Base-by-base conservation (phyloP, 2,888 invertebrate genomes). In the Ophion ventricosus region DNA sequence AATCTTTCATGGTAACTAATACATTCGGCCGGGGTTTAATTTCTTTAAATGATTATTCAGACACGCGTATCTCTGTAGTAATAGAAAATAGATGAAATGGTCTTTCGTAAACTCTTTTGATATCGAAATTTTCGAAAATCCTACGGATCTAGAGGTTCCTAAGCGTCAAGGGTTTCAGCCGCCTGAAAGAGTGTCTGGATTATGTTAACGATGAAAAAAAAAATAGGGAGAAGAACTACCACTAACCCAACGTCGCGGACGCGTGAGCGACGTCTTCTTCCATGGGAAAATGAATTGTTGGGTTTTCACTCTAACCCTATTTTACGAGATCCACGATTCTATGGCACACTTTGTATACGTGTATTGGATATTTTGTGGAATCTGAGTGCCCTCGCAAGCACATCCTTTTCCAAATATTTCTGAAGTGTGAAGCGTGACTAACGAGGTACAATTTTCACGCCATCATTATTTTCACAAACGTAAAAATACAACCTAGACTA, bases 141-240 rank as follows among this genome's bases (percentile, higher is more conserved):
- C 61, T 70, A 76, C 7, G 23, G 54, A 70, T 20, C 14, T 23
- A 40, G 20, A 49, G 29, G 67, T 56, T 80, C 70, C 56, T 49
- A 73, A 75, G 77, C 85, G 87, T 90, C 88, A 90, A 91, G 91
- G 91, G 90, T 89, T 90, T 84, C 7, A 40, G 17, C 17, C 40
- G 89, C 86, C 88, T 87, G 76, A 87, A 88, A 87, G 88, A 84
- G 90, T 86, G 87, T 92, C 92, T 92, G 92, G 92, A 89, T 86
- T 88, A 87, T 91, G 91, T 92, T 88, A 85, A 63, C 43, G 75
- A 61, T 74, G 83, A 74, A 77, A 73, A 73, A 83, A 86, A 75
- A 69, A n/a, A n/a, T n/a, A n/a, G n/a, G 72, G 78, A 49, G 72
- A 73, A 64, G 49, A 20, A 77, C 77, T 74, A 74, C 76, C 23